A percentile compares a stretch with the other conserved stretches of the same genome.
These are phyloP conservation scores for Drosophila paulistorum DNA, from an alignment of 1,140 invertebrate species.

Conservation along the genomic window DNA sequence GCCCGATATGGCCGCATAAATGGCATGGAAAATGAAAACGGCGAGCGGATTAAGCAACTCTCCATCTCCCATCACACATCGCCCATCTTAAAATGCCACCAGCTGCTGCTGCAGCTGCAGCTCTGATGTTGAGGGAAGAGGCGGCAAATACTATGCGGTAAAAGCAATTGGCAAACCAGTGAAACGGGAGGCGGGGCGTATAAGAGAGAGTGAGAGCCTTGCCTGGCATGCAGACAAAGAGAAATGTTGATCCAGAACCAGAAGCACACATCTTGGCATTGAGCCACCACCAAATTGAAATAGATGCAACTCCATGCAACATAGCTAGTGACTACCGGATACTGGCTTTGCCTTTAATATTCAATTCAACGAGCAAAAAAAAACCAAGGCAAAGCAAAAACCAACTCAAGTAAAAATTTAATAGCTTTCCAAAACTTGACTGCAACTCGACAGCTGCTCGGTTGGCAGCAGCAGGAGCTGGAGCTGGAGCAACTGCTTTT, in stretches of 20 bases:
- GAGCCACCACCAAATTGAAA: conserved; percentile 65
- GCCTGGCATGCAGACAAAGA: conserved; percentile 68
- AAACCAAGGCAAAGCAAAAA: conserved; percentile 43
- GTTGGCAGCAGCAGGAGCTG: conserved; percentile 3
- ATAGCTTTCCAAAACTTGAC: conserved; percentile 64
- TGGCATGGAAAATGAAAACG: conserved; percentile 67
- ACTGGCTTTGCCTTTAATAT: conserved; percentile 56
- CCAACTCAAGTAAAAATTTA: conserved; percentile 59
- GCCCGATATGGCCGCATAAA: conserved; percentile 63
- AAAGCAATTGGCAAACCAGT: conserved; percentile 24
- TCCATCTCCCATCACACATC: not conserved
- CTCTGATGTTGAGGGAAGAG: not conserved
- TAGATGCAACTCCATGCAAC: conserved; percentile 39
- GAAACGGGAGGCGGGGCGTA: not conserved
- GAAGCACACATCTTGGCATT: conserved; percentile 59
- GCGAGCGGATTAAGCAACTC: conserved; percentile 62
- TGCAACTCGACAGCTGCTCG: conserved; percentile 49
- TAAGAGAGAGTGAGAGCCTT: conserved; percentile 1
- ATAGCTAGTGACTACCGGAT: conserved; percentile 29
- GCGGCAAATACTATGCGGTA: conserved; percentile 36
- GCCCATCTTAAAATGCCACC: not conserved
- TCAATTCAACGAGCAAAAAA: conserved; percentile 56
- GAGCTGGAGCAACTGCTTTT: conserved; percentile 24
- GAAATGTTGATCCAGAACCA: conserved; percentile 68
- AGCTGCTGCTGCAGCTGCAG: conserved; percentile 35